phyloP scores from a whole-genome alignment of 1,140 invertebrate genomes.

The Brachionus manjavacas region DNA sequence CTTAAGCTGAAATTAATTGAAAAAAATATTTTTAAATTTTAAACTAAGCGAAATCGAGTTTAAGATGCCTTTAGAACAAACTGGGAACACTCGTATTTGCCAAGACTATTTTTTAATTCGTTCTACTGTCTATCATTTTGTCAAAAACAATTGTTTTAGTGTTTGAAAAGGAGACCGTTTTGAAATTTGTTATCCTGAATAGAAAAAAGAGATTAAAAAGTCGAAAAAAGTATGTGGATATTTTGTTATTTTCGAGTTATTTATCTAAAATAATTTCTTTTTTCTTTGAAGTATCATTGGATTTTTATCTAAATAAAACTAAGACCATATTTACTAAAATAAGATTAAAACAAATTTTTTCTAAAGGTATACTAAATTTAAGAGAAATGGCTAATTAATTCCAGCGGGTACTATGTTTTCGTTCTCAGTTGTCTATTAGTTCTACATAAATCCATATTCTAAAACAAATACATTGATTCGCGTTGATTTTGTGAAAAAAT shows the following conservation, averaged over 20 bases:
- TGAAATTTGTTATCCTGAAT: not conserved
- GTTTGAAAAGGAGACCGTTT: not conserved
- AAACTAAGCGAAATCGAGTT: not conserved
- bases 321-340: conserved; percentile 25
- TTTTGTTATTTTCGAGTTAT: not conserved
- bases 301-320: conserved; percentile 26
- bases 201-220: conserved; percentile 1
- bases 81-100: not conserved
- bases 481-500: not conserved
- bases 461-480: not conserved
- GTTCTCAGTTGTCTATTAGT: not conserved
- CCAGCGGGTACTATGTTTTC: not conserved
- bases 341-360: conserved; percentile 18
- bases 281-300: conserved; percentile 20
- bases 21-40: no score
- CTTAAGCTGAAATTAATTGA: no score
- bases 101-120: not conserved
- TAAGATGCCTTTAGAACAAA: not conserved
- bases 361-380: conserved; percentile 20
- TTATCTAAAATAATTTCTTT: not conserved
- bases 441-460: not conserved
- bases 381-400: not conserved
- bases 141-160: not conserved
- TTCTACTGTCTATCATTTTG: not conserved
- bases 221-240: not conserved